Conservation (phyloP, 2,113 vertebrate genomes). For the Thunnus thynnus region DNA sequence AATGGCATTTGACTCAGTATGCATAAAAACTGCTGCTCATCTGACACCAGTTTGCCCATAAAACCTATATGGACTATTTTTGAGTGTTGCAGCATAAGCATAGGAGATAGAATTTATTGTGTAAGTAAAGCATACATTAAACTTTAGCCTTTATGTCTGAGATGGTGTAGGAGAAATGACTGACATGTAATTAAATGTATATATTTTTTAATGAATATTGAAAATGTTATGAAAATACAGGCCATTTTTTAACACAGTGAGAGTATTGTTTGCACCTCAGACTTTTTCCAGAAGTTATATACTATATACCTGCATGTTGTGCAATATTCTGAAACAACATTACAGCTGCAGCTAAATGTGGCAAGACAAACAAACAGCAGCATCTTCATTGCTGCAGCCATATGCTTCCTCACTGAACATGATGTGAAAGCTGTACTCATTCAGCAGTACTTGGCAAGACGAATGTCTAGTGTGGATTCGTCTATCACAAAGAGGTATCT, state of each 20-base stretch:
- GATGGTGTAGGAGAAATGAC: not conserved
- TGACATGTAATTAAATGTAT: too few relatives aligned
- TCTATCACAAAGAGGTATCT: slow-evolving; percentile 44
- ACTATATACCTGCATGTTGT: not conserved
- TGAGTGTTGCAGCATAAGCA: not conserved
- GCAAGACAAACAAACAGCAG: not conserved
- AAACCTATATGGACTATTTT: not conserved
- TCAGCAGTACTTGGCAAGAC: slow-evolving; percentile 25
- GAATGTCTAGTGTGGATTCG: slow-evolving; percentile 38
- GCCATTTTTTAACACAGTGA: too few relatives aligned
- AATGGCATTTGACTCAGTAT: slow-evolving; percentile 22
- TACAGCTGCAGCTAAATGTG: slow-evolving; percentile 18
- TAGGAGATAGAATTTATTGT: not conserved
- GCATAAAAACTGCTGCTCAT: slow-evolving; percentile 1
- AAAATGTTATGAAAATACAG: too few relatives aligned
- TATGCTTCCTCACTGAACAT: not conserved
- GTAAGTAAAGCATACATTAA: not conserved
- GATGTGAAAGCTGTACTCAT: slow-evolving; percentile 42
- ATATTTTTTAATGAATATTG: too few relatives aligned
- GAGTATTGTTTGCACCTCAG: too few relatives aligned
- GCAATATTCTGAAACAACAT: not conserved
- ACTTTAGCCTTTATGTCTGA: not conserved
- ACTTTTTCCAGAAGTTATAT: too few relatives aligned
- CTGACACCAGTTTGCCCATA: not conserved
- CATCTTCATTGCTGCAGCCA: not conserved